Evolutionary conservation across 2,888 invertebrate genomes (phyloP), one percentile per base, ranked within the genome.

Genomic region (Andrena marginata): DNA sequence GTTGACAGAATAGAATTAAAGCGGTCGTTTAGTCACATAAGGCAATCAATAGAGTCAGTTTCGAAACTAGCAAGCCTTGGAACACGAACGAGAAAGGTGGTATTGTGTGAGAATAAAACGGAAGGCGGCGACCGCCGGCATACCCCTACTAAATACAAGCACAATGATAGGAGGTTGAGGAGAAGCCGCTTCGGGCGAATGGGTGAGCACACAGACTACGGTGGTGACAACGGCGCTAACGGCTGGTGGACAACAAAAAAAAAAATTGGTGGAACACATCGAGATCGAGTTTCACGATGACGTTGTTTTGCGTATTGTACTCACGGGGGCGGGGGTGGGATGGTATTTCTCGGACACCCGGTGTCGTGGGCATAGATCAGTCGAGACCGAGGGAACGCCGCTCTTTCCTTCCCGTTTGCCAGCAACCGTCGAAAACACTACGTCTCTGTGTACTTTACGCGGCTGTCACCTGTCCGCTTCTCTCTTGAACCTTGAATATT

Each of bases 1-100:
- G 95, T 95, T 94, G 94, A 94, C 95, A 95, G 94, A 95, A 94
- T 92, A 93, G 92, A 93, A 94, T 91, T 91, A 88, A 93, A 92
- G 89, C 87, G 85, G 87, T 88, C 85, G 85, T 91, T 92, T 92
- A 92, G 89, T 92, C 81, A 85, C 80, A 83, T 68, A 13, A 60
- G 76, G 62, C 31, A 10, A 80, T 64, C 26, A 29, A 48, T 31
- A 59, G 29, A 35, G 29, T 64, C 35, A 49, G 42, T 7, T 10
- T 48, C n/a, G 29, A 29, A 68, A 33, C 33, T 16, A 60, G 60
- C 59, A 29, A 42, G 60, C 56, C 68, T 74, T 48, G 20, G 59
- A 74, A 83, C 73, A 80, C 29, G 62, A 75, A 76, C 72, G 56
- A 80, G 70, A 54, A 69, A 75, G 59, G 31, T 20, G n/a, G 31